Percentiles rank a stretch among this genome's conserved stretches.
phyloP scores from a whole-genome alignment of 2,888 invertebrate genomes.

The Lithophane leautieri region DNA sequence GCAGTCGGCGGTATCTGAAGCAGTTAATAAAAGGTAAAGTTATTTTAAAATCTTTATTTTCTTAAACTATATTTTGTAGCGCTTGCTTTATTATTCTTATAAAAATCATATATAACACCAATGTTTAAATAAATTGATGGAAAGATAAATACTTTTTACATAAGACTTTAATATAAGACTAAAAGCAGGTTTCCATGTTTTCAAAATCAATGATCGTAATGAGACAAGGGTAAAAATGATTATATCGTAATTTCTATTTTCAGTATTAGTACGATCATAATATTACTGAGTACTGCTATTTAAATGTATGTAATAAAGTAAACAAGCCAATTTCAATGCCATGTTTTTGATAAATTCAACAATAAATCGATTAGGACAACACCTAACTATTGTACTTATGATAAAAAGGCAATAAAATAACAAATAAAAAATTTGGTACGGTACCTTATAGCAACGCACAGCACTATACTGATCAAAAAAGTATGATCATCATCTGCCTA shows the following conservation, averaged over 20 bases:
- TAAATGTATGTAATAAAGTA: not conserved
- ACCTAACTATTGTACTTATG: not conserved
- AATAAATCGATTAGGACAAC: not conserved
- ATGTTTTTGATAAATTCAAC: not conserved
- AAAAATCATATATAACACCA: not conserved
- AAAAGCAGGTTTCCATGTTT: not conserved
- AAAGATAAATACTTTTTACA: no score
- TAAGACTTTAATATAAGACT: no score
- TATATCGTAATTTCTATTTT: not conserved
- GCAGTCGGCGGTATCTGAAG: conserved; percentile 1
- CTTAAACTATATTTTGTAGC: not conserved
- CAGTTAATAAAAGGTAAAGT: not conserved
- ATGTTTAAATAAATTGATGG: no score
- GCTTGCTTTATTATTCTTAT: not conserved
- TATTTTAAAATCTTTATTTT: not conserved
- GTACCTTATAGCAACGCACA: not conserved
- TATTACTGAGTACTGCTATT: not conserved
- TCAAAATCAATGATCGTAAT: not conserved
- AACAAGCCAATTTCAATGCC: not conserved
- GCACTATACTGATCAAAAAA: not conserved
- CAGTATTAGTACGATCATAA: not conserved
- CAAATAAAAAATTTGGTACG: not conserved
- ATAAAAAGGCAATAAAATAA: not conserved
- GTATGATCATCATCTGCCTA: not conserved
- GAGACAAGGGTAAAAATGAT: not conserved